A percentile compares a stretch with the other conserved stretches of the same genome.
phyloP scores from a whole-genome alignment of 2,888 invertebrate species.

The Minunthozetes semirufus region DNA sequence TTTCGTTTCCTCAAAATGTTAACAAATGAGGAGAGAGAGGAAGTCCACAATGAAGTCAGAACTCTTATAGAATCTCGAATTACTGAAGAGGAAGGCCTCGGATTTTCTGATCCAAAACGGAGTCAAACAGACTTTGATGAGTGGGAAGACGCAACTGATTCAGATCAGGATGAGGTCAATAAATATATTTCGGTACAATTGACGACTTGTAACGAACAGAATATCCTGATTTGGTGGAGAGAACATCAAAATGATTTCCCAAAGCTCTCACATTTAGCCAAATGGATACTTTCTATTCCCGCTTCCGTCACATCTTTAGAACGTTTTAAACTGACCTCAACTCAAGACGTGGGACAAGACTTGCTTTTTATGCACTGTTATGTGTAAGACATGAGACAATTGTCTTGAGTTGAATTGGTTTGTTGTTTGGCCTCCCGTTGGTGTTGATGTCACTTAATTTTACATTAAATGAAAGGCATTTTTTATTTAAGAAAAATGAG shows the following conservation, averaged over 20 bases:
- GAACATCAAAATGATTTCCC: constrained; percentile 37
- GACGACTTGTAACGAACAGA: constrained; percentile 36
- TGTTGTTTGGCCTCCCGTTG: not conserved
- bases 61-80: constrained; percentile 32
- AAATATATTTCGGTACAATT: constrained; percentile 36
- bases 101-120: not conserved
- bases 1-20: constrained; percentile 39
- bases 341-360: constrained; percentile 29
- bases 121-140: constrained; percentile 34
- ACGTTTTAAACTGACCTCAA: constrained; percentile 23
- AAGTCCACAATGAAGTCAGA: constrained; percentile 37
- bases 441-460: not conserved
- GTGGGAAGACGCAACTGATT: constrained; percentile 36
- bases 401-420: not conserved
- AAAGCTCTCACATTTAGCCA: constrained; percentile 37
- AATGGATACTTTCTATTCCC: constrained; percentile 38
- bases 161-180: constrained; percentile 36
- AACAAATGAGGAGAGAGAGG: constrained; percentile 35
- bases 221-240: constrained; percentile 37
- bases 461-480: not conserved
- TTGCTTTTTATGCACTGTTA: constrained; percentile 38
- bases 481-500: not conserved
- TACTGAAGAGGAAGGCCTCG: not conserved
- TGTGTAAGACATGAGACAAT: constrained; percentile 24
- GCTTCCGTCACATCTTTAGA: constrained; percentile 38